Percentiles rank a stretch among this genome's conserved stretches.
Evolutionary conservation across 2,797 vertebrate species (phyloP).

Genomic region (Poliocrania exsul): DNA sequence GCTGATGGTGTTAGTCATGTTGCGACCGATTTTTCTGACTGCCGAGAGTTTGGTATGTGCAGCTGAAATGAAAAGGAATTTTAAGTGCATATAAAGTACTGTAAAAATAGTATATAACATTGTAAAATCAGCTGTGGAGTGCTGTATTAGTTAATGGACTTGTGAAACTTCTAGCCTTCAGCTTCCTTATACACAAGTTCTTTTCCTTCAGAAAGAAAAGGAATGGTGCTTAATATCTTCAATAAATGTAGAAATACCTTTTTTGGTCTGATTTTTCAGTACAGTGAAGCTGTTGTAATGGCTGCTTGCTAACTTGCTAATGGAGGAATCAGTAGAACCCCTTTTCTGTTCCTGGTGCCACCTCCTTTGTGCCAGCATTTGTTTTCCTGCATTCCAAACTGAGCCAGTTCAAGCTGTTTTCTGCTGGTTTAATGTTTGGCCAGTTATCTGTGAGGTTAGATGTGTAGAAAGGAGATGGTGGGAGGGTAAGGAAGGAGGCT

Average conservation of each 20-base stretch:
- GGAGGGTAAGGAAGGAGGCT: not conserved
- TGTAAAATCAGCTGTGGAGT: constrained; percentile 62
- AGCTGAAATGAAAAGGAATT: constrained; percentile 53
- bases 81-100: constrained; percentile 59
- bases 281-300: not conserved
- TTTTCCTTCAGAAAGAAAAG: constrained; percentile 60
- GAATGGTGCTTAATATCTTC: constrained; percentile 60
- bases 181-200: constrained; percentile 43
- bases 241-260: constrained; percentile 60
- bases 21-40: constrained; percentile 1
- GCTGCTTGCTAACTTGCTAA: not conserved
- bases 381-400: not conserved
- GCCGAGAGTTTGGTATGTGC: constrained; percentile 35
- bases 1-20: constrained; percentile 49
- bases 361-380: not conserved
- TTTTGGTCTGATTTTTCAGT: constrained; percentile 54
- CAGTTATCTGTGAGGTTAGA: not conserved
- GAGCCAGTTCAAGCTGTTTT: not conserved
- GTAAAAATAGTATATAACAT: constrained; percentile 58
- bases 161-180: constrained; percentile 51
- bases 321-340: not conserved
- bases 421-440: not conserved
- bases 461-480: not conserved
- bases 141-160: constrained; percentile 47
- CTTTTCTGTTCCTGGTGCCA: not conserved